Base-by-base conservation (phyloP, 2,113 vertebrate genomes). In the Gorsachius goisagi region DNA sequence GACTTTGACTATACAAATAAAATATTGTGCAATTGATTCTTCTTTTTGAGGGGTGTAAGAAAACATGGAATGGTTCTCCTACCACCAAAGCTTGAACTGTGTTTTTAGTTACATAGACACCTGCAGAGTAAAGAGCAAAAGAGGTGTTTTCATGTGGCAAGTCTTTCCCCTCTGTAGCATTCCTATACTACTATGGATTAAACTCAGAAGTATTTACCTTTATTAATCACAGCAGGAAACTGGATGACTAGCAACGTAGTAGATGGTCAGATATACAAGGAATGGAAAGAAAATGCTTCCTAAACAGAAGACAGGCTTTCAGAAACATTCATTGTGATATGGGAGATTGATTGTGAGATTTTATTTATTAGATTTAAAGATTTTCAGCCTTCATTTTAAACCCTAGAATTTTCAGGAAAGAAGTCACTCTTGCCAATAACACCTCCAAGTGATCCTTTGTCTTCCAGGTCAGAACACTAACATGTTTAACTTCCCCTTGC, bases 61-160 rank as follows among this genome's bases (percentile, higher is more conserved):
- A 89, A 80, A 58, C 6, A 44, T 2, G 5, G 9, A 64, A 21
- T 5, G 41, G 2, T 81, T 85, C 14, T 77, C n/a, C 26, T 74
- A 22, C 7, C 16, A 44, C 12, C 10, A 69, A 60, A 74, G 6
- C 18, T 56, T 77, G 26, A 47, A 52, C 22, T 68, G 6, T 64
- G 30, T 19, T 58, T 5, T 67, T 55, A 44, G 18, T 59, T 71
- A 17, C 6, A 59, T 2, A 68, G 26, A 60, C 3, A 68, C 3
- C 5, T 49, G 15, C 26, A 45, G 11, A 75, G 14, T 64, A 63
- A 72, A 59, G 49, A 80, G 72, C 1, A 73, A 37, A 69, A 73
- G 1, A 5, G 1, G 3, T 49, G 1, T 2, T 62, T 72, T 35
- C 4, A 3, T 26, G 14, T 67, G 30, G 1, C 15, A 77, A 35